Conservation (phyloP, 64 coral and sea anemone species). For the Montipora foliosa region DNA sequence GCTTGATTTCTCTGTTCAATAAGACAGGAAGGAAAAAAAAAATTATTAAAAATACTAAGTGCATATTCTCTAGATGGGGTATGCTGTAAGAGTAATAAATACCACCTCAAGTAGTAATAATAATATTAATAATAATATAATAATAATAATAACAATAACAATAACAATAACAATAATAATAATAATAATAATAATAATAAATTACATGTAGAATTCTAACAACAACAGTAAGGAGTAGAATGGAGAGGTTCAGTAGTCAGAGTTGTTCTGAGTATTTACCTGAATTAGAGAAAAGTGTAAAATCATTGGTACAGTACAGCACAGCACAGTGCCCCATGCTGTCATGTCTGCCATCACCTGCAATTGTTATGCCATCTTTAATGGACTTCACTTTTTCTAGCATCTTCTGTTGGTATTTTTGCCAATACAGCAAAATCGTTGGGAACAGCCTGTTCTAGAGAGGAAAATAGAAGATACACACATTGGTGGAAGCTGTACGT, state of each 20-base stretch:
- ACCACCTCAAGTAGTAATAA: too few relatives aligned
- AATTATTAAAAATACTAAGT: background rate
- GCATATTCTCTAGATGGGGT: too few relatives aligned
- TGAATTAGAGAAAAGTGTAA: conserved; percentile 35
- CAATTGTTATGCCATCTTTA: background rate
- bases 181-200: too few relatives aligned
- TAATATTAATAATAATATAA: too few relatives aligned
- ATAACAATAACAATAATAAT: too few relatives aligned
- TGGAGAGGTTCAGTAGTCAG: background rate
- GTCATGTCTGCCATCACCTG: conserved; percentile 20
- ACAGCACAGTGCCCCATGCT: conserved; percentile 32
- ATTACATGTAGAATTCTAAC: too few relatives aligned
- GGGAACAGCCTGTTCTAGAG: background rate
- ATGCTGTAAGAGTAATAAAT: too few relatives aligned
- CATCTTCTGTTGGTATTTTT: conserved; percentile 22
- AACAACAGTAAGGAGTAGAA: background rate
- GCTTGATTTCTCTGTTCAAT: conserved; percentile 32
- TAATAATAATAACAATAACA: too few relatives aligned
- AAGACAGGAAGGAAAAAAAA: background rate
- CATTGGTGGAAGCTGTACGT: too few relatives aligned
- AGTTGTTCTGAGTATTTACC: background rate
- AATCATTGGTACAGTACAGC: background rate
- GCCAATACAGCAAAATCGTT: background rate
- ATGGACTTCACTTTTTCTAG: background rate
- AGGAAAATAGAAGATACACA: background rate